Evolutionary conservation across 2,113 vertebrate species (phyloP).

Genomic region (Marcusenius ussheri): DNA sequence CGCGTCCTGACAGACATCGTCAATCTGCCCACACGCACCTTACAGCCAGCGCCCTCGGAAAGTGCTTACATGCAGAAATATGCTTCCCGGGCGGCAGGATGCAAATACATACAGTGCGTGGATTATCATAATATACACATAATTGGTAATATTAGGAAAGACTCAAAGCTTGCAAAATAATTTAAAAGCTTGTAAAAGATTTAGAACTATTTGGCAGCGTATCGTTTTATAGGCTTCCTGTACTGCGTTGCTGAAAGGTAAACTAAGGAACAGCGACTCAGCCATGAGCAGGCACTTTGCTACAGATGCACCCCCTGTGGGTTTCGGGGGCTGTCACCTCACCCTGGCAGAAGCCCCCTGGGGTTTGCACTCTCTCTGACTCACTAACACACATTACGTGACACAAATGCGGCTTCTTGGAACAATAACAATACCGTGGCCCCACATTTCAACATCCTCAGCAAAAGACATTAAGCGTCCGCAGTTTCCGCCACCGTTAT

Average conservation of each 20-base stretch:
- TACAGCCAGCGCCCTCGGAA: background rate
- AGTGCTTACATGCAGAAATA: background rate
- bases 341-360: background rate
- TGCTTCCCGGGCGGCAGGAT: background rate
- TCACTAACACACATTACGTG: constrained; percentile 12
- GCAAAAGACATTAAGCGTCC: background rate
- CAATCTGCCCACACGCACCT: constrained; percentile 18
- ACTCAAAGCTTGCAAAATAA: constrained; percentile 44
- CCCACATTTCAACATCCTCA: background rate
- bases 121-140: constrained; percentile 21
- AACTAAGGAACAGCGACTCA: background rate
- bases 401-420: background rate
- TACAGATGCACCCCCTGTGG: background rate
- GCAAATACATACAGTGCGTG: constrained; percentile 23
- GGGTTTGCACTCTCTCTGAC: background rate
- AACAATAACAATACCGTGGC: background rate
- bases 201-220: constrained; percentile 20
- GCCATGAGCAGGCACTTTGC: background rate
- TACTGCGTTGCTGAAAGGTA: constrained; percentile 20
- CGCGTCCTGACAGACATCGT: constrained; percentile 34
- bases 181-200: constrained; percentile 31
- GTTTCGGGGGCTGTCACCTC: background rate
- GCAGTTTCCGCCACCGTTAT: background rate
- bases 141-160: constrained; percentile 61
- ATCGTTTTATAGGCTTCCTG: constrained; percentile 28